phyloP scores from a whole-genome alignment of 2,113 vertebrate genomes.

The Sula dactylatra region DNA sequence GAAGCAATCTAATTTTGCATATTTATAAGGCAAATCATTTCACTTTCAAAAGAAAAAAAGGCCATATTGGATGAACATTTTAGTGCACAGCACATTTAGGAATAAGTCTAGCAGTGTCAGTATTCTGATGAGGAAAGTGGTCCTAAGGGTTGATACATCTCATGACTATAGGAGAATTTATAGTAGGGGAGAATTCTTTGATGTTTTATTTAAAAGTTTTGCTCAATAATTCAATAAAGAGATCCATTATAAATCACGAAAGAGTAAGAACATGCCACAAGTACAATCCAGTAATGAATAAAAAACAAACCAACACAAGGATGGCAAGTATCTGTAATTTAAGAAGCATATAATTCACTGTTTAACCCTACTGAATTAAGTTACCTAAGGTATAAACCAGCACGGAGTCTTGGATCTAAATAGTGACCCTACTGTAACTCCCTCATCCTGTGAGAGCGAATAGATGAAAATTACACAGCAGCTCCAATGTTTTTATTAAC shows the following conservation, averaged over 20 bases:
- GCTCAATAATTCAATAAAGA: constrained; percentile 70
- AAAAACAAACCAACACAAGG: not conserved
- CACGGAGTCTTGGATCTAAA: not conserved
- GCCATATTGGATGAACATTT: not conserved
- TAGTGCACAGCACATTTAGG: not conserved
- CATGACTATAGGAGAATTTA: constrained; percentile 36
- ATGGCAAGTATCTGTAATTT: not conserved
- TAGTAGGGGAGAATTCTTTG: constrained; percentile 49
- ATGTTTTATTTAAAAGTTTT: constrained; percentile 67
- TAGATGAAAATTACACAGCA: not conserved
- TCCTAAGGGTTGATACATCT: constrained; percentile 37
- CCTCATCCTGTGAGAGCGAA: not conserved
- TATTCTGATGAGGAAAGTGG: constrained; percentile 37
- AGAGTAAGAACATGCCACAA: constrained; percentile 16
- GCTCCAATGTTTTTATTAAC: not conserved
- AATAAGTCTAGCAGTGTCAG: not conserved
- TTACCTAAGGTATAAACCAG: not conserved
- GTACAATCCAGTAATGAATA: constrained; percentile 24
- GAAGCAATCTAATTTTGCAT: not conserved
- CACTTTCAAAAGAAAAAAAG: not conserved
- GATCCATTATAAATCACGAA: constrained; percentile 56
- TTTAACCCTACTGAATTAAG: not conserved
- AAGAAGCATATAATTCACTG: not conserved
- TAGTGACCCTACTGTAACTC: not conserved
- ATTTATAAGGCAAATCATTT: constrained; percentile 24